Base-by-base conservation (phyloP, 2,797 vertebrate genomes). In the Gephyroberyx darwinii region DNA sequence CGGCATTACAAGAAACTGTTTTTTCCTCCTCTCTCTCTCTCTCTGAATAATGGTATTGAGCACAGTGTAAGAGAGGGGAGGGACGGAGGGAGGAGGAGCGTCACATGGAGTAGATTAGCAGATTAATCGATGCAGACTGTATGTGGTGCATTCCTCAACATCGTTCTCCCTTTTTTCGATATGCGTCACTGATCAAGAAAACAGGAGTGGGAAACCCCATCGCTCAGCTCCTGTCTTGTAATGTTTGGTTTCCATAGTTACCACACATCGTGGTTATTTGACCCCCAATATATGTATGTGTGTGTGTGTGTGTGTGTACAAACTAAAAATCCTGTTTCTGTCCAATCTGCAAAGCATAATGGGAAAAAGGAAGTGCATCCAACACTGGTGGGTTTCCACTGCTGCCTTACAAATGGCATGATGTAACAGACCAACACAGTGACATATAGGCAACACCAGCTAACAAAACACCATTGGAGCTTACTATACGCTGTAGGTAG, bases 51-150 rank as follows among this genome's bases (percentile, higher is more conserved):
- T 83, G 19, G 17, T 69, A 87, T 83, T 83, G 77, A 81, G 64
- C 82, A 78, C 80, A 78, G 68, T 72, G 73, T 75, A 83, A 84
- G 69, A 84, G 69, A 35, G 43, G 74, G 78, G 48, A 80, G 67
- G 70, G 65, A 77, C 14, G 14, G 72, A 70, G 73, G 69, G 74
- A 48, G 68, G 69, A 75, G 62, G 64, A 78, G 74, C 64, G 71
- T 90, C 86, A 92, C 81, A 82, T 88, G 88, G 81, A 89, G 80
- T 75, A 88, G 84, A 88, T 88, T 81, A 88, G 64, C 75, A 86
- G 68, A 88, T 84, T 74, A 77, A 86, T 82, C 39, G 35, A 86
- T 71, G 77, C 45, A 69, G 77, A 73, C 39, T 81, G 37, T 13
- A 54, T 35, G 51, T 30, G 62, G 45, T 52, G 51, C 62, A 79